Evolutionary conservation across 2,888 invertebrate genomes (phyloP).

Genomic region (Lepidocyrtoides sp.): DNA sequence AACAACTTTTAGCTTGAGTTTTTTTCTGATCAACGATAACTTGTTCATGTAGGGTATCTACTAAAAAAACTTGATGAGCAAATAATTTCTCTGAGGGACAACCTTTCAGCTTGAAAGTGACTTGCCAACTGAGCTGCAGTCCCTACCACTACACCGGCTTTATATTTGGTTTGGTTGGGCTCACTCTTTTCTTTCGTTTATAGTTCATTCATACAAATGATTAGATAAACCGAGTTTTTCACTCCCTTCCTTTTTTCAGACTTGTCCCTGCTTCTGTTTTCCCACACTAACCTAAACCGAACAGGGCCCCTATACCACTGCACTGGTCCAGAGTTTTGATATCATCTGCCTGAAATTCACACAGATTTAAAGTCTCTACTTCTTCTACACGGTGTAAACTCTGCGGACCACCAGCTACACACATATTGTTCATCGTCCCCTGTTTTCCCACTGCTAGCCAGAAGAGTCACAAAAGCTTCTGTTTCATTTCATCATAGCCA

Average conservation of each 20-base stretch:
- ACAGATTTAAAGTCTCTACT: background rate
- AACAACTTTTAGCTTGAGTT: no score
- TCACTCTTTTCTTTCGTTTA: no score
- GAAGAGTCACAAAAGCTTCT: background rate
- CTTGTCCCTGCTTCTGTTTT: background rate
- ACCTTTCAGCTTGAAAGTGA: background rate
- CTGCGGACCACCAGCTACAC: background rate
- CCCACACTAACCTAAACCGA: background rate
- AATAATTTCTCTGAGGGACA: background rate
- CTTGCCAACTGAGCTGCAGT: background rate
- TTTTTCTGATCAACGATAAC: no score
- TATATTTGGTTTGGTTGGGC: background rate
- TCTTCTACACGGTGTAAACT: background rate
- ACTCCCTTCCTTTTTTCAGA: background rate
- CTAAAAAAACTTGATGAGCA: no score
- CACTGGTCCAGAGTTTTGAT: background rate
- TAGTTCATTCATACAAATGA: no score
- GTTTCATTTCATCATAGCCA: background rate
- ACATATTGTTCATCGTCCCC: background rate
- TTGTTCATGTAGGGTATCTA: no score
- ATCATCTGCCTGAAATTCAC: conserved; percentile 39
- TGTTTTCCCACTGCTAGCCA: background rate
- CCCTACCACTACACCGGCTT: background rate
- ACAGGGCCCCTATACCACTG: background rate
- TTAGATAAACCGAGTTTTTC: background rate